Percentiles rank a stretch among this genome's conserved stretches.
Evolutionary conservation across 2,888 invertebrate species (phyloP).

Genomic region (Eristalinus aeneus): DNA sequence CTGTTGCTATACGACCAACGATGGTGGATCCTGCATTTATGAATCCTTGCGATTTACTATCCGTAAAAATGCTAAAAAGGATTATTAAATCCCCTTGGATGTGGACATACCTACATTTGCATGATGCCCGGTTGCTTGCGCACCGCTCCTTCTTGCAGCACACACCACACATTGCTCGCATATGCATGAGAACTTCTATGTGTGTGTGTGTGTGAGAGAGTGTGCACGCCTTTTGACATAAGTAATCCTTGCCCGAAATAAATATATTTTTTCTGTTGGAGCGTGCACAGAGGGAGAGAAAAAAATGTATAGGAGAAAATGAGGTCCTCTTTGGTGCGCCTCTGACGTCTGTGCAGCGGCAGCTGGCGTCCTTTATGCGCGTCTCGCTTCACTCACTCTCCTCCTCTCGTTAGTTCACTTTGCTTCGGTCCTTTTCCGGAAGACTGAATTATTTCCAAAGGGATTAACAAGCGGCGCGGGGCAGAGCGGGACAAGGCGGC

Average conservation of each 20-base stretch:
- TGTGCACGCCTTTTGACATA: neutral
- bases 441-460: constrained; percentile 45
- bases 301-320: neutral
- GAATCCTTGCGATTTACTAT: constrained; percentile 42
- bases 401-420: constrained; percentile 6
- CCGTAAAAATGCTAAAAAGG: constrained; percentile 30
- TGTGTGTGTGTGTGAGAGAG: neutral
- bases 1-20: neutral
- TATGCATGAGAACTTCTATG: neutral
- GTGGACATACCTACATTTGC: constrained; percentile 35
- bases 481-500: neutral
- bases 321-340: neutral
- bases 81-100: constrained; percentile 54
- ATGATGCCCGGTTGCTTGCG: constrained; percentile 9
- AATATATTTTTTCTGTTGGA: constrained; percentile 14
- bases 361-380: constrained; percentile 1
- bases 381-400: neutral
- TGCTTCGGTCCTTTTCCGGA: constrained; percentile 21
- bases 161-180: neutral
- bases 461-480: constrained; percentile 6
- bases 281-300: too few relatives aligned
- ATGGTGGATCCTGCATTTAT: constrained; percentile 4
- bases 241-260: constrained; percentile 41
- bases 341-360: neutral
- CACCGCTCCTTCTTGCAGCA: neutral